phyloP scores from a whole-genome alignment of 2,113 vertebrate genomes.

The Carlito syrichta region DNA sequence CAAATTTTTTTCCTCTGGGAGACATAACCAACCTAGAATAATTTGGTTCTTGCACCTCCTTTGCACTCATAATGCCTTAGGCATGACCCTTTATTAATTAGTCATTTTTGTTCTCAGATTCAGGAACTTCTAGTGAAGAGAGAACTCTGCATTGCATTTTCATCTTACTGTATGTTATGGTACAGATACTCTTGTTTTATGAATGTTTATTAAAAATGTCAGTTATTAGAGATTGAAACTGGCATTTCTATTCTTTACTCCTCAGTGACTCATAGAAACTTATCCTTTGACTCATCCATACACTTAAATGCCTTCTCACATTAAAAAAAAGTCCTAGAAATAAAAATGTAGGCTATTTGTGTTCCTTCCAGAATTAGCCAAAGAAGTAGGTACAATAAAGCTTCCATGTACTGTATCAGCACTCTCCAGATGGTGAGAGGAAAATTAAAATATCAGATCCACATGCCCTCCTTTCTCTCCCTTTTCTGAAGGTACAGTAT shows the following conservation, averaged over 20 bases:
- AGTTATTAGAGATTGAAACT: conserved; percentile 68
- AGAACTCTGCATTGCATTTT: neutral
- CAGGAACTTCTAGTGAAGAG: conserved; percentile 14
- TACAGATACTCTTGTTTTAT: conserved; percentile 74
- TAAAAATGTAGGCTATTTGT: conserved; percentile 63
- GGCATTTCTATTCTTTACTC: conserved; percentile 70
- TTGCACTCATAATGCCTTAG: neutral
- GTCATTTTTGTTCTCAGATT: neutral
- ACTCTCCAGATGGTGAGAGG: neutral
- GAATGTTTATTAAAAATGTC: conserved; percentile 78
- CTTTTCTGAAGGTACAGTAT: neutral
- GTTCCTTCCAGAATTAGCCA: conserved; percentile 62
- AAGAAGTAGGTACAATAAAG: conserved; percentile 55
- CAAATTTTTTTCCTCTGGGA: neutral
- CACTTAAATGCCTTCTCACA: conserved; percentile 60
- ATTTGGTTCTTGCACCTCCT: neutral
- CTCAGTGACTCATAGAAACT: conserved; percentile 66
- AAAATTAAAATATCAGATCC: neutral
- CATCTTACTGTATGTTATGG: conserved; percentile 61
- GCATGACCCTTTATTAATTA: neutral
- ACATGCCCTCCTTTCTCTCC: neutral
- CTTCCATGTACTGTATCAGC: neutral
- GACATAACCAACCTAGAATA: neutral
- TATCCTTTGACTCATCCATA: conserved; percentile 73
- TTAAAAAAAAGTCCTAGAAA: conserved; percentile 59